Base-by-base conservation (phyloP, 53 echinoderm and acorn worm species). In the Luidia sarsii region DNA sequence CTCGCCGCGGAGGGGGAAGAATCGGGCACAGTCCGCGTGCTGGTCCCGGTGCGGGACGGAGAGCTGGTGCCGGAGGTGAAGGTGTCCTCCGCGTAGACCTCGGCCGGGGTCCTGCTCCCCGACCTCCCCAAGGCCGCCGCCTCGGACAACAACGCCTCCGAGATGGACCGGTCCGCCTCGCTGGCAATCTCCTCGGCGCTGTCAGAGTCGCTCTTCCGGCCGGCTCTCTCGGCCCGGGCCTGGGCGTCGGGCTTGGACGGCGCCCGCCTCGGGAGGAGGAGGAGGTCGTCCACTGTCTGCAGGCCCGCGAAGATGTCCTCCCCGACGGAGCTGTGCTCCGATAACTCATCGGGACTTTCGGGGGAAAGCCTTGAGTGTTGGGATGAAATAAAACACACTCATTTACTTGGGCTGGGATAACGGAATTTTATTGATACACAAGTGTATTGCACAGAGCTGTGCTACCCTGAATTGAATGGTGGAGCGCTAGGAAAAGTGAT, bases 271-370 rank as follows among this genome's bases (percentile, higher is more conserved):
- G 21, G 33, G 18, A 81, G 81, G 11, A 92, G 82, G 18, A 81
- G 81, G 11, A 92, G 82, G 43, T 92, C 88, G 56, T 92, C 92
- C 13, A 92, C 64, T 21, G 92, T 92, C 54, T 92, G 88, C 10
- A 89, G 66, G 14, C 86, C 92, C 13, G 77, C 69, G 6, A 90
- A 64, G 46, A 77, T 19, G 60, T 77, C 61, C 33, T 77, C 46
- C 61, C 8, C 32, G 41, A 77, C 21, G 3, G 60, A 60, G 62
- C 21, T 43, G 29, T 41, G 77, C 19, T 77, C 77, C 29, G 77
- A 77, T 59, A 19, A 46, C 10, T 77, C 46, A 60, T 59, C 59
- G 20, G 60, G 31, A 48, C 27, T 61, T 41, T 61, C 48, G n/a
- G n/a, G n/a, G n/a, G n/a, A n/a, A n/a, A n/a, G n/a, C n/a, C n/a